These are phyloP conservation scores for Peucedramus taeniatus DNA, from an alignment of 2,113 vertebrate species.

Conservation along the genomic window DNA sequence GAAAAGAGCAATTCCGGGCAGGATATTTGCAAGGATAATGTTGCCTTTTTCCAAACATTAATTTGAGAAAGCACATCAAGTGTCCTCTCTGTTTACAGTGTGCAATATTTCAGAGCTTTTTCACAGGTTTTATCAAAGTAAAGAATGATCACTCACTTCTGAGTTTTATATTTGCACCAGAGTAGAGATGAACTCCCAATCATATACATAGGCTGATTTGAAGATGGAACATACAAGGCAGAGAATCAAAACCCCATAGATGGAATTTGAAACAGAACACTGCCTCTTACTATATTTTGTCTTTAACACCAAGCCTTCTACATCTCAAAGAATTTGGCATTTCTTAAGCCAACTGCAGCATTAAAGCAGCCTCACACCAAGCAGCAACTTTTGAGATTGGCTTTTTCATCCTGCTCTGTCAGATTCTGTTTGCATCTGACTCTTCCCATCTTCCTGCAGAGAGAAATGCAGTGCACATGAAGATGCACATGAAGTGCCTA, in stretches of 20 bases:
- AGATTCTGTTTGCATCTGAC: not conserved
- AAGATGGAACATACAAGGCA: not conserved
- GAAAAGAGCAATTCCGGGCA: not conserved
- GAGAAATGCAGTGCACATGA: not conserved
- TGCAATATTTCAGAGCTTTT: not conserved
- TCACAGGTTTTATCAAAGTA: not conserved
- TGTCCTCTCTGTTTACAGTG: not conserved
- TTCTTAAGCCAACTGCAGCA: not conserved
- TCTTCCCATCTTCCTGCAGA: not conserved
- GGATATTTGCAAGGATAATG: not conserved
- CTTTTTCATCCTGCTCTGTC: slow-evolving; percentile 4
- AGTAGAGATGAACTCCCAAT: not conserved
- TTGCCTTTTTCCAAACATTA: not conserved
- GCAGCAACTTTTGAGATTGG: not conserved
- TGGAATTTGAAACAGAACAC: not conserved
- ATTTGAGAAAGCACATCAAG: not conserved
- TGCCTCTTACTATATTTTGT: not conserved
- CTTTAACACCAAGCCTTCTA: not conserved
- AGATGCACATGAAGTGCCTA: not conserved
- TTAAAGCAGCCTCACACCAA: not conserved
- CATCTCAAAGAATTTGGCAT: not conserved
- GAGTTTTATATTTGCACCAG: not conserved
- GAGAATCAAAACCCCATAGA: not conserved
- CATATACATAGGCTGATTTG: not conserved
- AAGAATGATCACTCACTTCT: not conserved